Base-by-base conservation (phyloP, 1,140 invertebrate species). In the Euglossa dilemma region DNA sequence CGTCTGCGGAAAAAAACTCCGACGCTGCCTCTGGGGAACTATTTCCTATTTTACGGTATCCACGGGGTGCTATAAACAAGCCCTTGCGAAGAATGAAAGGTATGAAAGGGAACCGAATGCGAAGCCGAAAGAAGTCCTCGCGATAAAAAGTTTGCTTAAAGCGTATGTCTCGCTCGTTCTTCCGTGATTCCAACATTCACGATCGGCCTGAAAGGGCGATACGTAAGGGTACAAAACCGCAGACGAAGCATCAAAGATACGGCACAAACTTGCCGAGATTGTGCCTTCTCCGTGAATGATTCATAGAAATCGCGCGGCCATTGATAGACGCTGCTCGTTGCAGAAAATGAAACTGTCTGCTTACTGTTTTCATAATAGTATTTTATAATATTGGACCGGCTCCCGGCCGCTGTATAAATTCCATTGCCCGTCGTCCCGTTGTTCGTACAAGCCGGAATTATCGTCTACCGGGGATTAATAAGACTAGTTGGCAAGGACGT, bases 31-130 rank as follows among this genome's bases (percentile, higher is more conserved):
- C 84, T 56, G 14, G 87, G 70, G 87, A 81, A 72, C 84, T 84
- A 88, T 89, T 89, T 86, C 77, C 84, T 80, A 84, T 88, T 86
- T 88, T 84, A 82, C 84, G 78, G 57, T 86, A 85, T 89, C 87
- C 86, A 88, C 77, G 23, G 83, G 86, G 70, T 85, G 71, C 86
- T 78, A 87, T 85, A 83, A 88, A 88, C 87, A 87, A 85, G 79
- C 82, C 72, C 43, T 43, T 54, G n/a, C 75, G 54, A 75, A 76
- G 74, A 57, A 67, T 70, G 75, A 80, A 72, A 76, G 78, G 36
- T 77, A 78, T 57, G 83, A 87, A 88, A 88, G 74, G 83, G 54
- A 78, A 83, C 69, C 43, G 69, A 87, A 87, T 78, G 54, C 69
- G 73, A 20, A 57, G 73, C 78, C 73, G 43, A 43, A 57, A 63